These are phyloP conservation scores for Sternotherus odoratus DNA, from an alignment of 2,797 vertebrate species.

Conservation along the genomic window DNA sequence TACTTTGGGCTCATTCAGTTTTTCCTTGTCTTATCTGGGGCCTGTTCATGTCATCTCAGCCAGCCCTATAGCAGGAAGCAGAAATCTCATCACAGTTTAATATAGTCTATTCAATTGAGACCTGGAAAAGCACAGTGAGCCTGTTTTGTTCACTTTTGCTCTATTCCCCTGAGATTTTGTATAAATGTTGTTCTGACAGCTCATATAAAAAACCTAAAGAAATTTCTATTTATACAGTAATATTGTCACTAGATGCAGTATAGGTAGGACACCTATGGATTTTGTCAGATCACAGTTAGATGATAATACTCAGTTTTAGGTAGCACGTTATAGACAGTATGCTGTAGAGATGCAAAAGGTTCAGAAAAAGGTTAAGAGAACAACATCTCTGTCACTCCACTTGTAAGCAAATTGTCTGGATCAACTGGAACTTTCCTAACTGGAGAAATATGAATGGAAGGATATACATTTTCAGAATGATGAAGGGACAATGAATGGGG, in stretches of 20 bases:
- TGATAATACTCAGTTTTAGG: neutral
- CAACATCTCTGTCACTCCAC: rapidly evolving
- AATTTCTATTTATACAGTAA: neutral
- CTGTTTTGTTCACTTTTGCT: neutral
- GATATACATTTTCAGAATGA: neutral
- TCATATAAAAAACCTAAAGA: neutral
- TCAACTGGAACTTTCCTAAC: neutral
- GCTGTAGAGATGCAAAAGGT: neutral
- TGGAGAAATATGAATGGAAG: neutral
- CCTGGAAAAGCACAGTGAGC: neutral
- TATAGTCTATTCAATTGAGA: neutral
- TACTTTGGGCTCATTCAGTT: no score
- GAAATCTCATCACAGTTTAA: neutral
- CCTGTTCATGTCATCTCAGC: no score
- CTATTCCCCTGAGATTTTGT: neutral
- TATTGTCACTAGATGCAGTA: neutral
- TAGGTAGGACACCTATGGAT: neutral
- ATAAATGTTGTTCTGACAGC: neutral
- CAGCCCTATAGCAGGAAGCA: neutral
- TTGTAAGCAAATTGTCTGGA: neutral
- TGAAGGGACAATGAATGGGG: neutral
- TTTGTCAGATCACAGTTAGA: rapidly evolving
- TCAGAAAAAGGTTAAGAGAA: neutral
- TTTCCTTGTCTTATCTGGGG: no score
- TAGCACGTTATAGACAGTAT: neutral